Conservation (phyloP, 2,797 vertebrate species). For the Dendrocincla fuliginosa region DNA sequence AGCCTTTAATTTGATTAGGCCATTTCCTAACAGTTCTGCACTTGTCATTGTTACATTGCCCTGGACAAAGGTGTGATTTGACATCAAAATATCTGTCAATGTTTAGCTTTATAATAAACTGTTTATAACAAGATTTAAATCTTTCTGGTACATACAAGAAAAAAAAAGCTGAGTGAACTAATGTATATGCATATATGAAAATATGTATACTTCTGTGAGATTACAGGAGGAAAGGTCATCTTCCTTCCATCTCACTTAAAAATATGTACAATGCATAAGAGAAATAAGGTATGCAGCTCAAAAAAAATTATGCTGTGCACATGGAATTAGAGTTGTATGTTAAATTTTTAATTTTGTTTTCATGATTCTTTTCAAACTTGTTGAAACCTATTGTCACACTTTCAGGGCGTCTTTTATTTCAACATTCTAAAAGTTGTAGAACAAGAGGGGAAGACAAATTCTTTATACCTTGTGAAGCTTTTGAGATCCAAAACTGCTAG, state of each 20-base stretch:
- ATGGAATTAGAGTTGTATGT: neutral
- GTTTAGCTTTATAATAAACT: neutral
- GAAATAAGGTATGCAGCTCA: neutral
- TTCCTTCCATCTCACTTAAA: neutral
- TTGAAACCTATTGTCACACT: neutral
- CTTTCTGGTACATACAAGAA: neutral
- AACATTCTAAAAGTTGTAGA: neutral
- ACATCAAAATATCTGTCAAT: neutral
- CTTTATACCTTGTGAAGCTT: neutral
- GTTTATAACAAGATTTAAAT: neutral
- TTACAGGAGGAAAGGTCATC: neutral
- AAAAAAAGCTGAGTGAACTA: neutral
- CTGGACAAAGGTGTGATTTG: neutral
- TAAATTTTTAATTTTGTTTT: neutral
- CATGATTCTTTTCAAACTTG: accelerated
- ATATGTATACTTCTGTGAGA: neutral
- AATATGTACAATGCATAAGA: neutral
- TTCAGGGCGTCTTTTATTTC: neutral
- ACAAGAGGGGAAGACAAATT: neutral
- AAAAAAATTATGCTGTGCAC: neutral
- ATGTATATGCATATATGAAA: neutral
- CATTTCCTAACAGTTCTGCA: neutral
- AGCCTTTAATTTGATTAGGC: neutral
- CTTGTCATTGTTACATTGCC: neutral
- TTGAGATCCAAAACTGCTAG: neutral